Evolutionary conservation across 92 coral and sea anemone genomes (phyloP).

Genomic region (Parazoanthus darwini): DNA sequence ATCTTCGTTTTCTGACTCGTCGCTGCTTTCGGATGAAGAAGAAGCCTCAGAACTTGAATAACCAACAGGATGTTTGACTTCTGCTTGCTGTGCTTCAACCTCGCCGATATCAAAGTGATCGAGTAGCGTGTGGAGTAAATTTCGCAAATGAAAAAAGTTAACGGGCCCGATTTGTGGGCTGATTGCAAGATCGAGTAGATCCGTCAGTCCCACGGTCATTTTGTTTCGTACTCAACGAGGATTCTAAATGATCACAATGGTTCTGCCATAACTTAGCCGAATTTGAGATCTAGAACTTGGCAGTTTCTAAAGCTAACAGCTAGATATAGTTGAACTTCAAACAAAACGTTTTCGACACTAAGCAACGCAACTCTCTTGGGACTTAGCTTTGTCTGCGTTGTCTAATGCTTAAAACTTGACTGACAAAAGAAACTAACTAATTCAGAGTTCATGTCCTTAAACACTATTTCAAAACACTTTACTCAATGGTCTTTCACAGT

Average conservation of each 20-base stretch:
- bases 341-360: slow-evolving; percentile 42
- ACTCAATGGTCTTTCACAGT: slow-evolving; percentile 17
- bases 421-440: not conserved
- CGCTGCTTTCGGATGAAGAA: slow-evolving; percentile 43
- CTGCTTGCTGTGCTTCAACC: slow-evolving; percentile 80
- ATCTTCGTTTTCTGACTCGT: slow-evolving; percentile 68
- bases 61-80: slow-evolving; percentile 51
- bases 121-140: slow-evolving; percentile 77
- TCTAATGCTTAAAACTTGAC: not conserved
- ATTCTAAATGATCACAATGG: not conserved
- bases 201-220: slow-evolving; percentile 85
- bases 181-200: slow-evolving; percentile 87
- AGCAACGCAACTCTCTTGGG: slow-evolving; percentile 53
- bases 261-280: slow-evolving; percentile 11
- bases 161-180: slow-evolving; percentile 95
- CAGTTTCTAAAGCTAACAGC: not conserved
- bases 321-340: slow-evolving; percentile 1
- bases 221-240: not conserved
- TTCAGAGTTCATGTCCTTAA: slow-evolving; percentile 25
- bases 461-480: slow-evolving; percentile 12
- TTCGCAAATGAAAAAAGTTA: slow-evolving; percentile 86
- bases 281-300: not conserved
- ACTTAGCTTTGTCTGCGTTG: slow-evolving; percentile 7
- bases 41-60: slow-evolving; percentile 50
- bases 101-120: slow-evolving; percentile 87